A percentile compares a stretch with the other conserved stretches of the same genome.
phyloP scores from a whole-genome alignment of 2,888 invertebrate species.

The Acanthopleura granulata region DNA sequence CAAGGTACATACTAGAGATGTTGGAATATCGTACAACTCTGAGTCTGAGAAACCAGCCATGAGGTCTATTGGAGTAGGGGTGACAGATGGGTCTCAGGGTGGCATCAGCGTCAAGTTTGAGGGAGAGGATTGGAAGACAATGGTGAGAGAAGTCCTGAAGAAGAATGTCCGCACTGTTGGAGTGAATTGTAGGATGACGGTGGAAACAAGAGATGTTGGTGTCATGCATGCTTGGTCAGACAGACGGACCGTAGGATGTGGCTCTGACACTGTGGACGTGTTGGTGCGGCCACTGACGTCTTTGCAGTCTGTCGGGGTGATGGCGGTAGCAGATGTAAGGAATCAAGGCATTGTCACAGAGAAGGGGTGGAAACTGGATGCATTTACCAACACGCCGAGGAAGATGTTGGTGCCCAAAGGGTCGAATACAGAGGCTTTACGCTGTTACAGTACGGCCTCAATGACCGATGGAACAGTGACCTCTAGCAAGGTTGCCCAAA shows the following conservation, averaged over 20 bases:
- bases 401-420: conserved; percentile 42
- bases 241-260: conserved; percentile 51
- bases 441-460: conserved; percentile 45
- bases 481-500: conserved; percentile 42
- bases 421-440: conserved; percentile 51
- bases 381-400: conserved; percentile 51
- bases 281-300: conserved; percentile 49
- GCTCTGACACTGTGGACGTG: conserved; percentile 62
- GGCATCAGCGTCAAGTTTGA: conserved; percentile 47
- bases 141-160: conserved; percentile 57
- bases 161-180: conserved; percentile 61
- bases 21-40: conserved; percentile 62
- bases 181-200: conserved; percentile 51
- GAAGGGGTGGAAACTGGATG: conserved; percentile 55
- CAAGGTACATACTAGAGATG: conserved; percentile 61
- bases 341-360: conserved; percentile 50
- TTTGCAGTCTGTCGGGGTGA: conserved; percentile 54
- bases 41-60: conserved; percentile 61
- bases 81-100: conserved; percentile 47
- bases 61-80: conserved; percentile 62
- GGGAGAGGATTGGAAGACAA: conserved; percentile 57
- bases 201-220: conserved; percentile 37
- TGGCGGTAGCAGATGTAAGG: conserved; percentile 50
- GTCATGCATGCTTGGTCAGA: conserved; percentile 39
- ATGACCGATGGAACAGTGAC: conserved; percentile 47